A percentile compares a stretch with the other conserved stretches of the same genome.
These are phyloP conservation scores for Hucho hucho DNA, from an alignment of 2,113 vertebrate genomes.

Conservation along the genomic window DNA sequence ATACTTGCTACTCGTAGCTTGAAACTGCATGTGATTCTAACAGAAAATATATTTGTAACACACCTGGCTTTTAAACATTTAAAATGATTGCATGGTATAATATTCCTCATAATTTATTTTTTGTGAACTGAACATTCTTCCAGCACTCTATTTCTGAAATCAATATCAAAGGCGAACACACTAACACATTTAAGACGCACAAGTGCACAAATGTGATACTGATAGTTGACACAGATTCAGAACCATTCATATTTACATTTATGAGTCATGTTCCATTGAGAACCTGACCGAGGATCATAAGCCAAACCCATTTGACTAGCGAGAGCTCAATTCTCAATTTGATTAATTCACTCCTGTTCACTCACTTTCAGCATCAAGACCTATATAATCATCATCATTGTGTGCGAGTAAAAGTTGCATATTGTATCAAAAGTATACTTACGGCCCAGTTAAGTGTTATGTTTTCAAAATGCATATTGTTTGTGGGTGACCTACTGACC, in stretches of 20 bases:
- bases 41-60: background rate
- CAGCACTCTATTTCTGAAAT: slow-evolving; percentile 20
- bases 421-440: background rate
- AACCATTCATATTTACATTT: background rate
- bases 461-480: background rate
- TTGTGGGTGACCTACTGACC: background rate
- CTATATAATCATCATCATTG: background rate
- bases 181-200: slow-evolving; percentile 49
- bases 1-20: background rate
- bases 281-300: slow-evolving; percentile 6
- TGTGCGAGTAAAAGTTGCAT: background rate
- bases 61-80: background rate
- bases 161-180: slow-evolving; percentile 43
- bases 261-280: background rate
- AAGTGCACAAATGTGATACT: slow-evolving; percentile 15
- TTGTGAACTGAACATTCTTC: slow-evolving; percentile 19
- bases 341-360: background rate
- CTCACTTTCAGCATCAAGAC: background rate
- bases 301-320: slow-evolving; percentile 31
- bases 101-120: slow-evolving; percentile 19
- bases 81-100: background rate
- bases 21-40: background rate
- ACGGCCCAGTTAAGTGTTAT: background rate
- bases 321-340: slow-evolving; percentile 1
- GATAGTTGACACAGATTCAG: slow-evolving; percentile 20